Evolutionary conservation across 2,113 vertebrate species (phyloP).

Genomic region (Alethe diademata): DNA sequence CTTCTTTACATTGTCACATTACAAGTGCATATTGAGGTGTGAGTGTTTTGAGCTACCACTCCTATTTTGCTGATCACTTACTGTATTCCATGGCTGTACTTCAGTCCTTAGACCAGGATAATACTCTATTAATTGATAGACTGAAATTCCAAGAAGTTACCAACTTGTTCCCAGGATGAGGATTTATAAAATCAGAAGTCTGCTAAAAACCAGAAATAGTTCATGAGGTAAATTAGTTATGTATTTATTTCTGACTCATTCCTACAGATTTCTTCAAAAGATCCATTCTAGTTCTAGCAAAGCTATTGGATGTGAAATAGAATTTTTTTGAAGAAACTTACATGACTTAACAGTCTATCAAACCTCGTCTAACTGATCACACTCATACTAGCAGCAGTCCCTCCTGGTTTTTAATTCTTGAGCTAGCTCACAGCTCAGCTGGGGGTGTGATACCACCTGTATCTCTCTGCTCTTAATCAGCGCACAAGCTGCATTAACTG

Average conservation of each 20-base stretch:
- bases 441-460: neutral
- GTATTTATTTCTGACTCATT: neutral
- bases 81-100: neutral
- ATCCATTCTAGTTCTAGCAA: neutral
- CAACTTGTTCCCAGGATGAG: neutral
- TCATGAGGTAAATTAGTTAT: neutral
- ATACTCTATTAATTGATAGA: neutral
- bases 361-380: neutral
- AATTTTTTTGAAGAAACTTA: neutral
- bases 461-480: neutral
- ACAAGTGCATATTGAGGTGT: neutral
- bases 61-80: neutral
- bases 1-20: neutral
- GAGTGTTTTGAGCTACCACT: neutral
- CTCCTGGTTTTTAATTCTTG: neutral
- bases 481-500: neutral
- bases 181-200: neutral
- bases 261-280: neutral
- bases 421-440: neutral
- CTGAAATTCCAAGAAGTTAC: neutral
- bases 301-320: neutral
- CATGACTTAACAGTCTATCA: fast-evolving
- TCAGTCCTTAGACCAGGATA: neutral
- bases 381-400: neutral
- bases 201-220: neutral